These are phyloP conservation scores for Labeo catla DNA, from an alignment of 2,113 vertebrate species.

Conservation along the genomic window DNA sequence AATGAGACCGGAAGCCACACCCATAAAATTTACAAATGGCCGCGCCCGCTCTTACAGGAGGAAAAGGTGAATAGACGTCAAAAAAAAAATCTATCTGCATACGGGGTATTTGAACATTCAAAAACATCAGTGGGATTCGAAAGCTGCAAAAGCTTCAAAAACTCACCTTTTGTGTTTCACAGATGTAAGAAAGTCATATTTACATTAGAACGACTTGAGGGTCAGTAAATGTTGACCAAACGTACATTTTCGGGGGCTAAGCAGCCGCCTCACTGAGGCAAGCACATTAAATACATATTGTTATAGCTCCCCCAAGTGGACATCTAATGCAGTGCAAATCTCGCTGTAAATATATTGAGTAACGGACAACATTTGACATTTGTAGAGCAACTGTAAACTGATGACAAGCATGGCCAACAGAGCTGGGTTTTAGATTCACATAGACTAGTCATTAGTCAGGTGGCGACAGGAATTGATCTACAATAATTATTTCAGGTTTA, in stretches of 20 bases:
- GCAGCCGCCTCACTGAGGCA: not conserved
- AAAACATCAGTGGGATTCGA: not conserved
- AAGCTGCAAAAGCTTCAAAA: not conserved
- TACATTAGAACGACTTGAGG: not conserved
- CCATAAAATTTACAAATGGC: no score
- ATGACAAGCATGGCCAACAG: not conserved
- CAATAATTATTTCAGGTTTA: no score
- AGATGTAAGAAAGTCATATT: not conserved
- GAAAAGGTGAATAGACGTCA: no score
- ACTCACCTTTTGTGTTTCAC: not conserved
- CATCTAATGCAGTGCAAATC: not conserved
- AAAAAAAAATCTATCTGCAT: no score
- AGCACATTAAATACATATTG: not conserved
- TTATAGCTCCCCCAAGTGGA: constrained; percentile 32
- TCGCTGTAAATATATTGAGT: no score
- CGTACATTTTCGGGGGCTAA: not conserved
- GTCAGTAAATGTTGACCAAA: not conserved
- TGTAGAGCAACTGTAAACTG: not conserved
- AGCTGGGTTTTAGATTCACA: no score
- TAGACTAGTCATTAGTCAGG: no score
- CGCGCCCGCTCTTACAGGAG: no score
- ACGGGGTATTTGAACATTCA: not conserved
- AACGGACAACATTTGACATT: not conserved
- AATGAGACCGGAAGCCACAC: no score
- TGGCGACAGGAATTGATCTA: no score